Conservation (phyloP, 2,888 invertebrate genomes). For the Leptopilina myrica region DNA sequence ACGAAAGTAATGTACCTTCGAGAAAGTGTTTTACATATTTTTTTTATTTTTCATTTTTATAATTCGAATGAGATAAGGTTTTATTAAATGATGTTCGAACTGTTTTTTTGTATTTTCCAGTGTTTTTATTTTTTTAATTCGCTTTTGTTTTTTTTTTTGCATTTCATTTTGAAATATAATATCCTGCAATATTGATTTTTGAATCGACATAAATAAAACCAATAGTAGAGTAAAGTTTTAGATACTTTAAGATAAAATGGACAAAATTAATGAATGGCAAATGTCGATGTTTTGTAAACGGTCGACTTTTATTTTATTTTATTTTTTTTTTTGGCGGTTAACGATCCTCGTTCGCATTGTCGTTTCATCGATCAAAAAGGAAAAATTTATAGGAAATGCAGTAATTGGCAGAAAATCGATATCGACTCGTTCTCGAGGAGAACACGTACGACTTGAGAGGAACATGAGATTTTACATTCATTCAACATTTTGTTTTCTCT, state of each 20-base stretch:
- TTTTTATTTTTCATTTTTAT: not conserved
- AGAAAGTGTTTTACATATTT: not conserved
- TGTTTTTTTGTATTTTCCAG: constrained; percentile 48
- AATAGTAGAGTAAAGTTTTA: constrained; percentile 58
- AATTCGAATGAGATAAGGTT: constrained; percentile 1
- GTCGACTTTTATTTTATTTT: constrained; percentile 43
- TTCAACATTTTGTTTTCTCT: constrained; percentile 12
- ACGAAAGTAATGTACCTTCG: not conserved
- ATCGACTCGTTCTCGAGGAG: constrained; percentile 58
- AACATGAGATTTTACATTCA: constrained; percentile 55
- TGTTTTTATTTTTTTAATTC: constrained; percentile 64
- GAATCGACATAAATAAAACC: constrained; percentile 51
- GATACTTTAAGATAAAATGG: constrained; percentile 54
- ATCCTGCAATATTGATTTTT: constrained; percentile 60
- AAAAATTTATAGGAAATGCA: constrained; percentile 57
- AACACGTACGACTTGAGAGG: constrained; percentile 54
- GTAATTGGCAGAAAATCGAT: constrained; percentile 61
- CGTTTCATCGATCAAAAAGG: constrained; percentile 57
- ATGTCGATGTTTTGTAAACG: constrained; percentile 51
- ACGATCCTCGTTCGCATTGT: constrained; percentile 53
- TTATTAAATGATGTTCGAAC: constrained; percentile 18
- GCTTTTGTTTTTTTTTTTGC: constrained; percentile 52
- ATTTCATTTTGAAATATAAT: constrained; percentile 60
- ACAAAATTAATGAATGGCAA: constrained; percentile 52
- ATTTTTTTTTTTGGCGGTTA: constrained; percentile 46